Conservation (phyloP, 2,888 invertebrate genomes). For the Tipula lateralis region DNA sequence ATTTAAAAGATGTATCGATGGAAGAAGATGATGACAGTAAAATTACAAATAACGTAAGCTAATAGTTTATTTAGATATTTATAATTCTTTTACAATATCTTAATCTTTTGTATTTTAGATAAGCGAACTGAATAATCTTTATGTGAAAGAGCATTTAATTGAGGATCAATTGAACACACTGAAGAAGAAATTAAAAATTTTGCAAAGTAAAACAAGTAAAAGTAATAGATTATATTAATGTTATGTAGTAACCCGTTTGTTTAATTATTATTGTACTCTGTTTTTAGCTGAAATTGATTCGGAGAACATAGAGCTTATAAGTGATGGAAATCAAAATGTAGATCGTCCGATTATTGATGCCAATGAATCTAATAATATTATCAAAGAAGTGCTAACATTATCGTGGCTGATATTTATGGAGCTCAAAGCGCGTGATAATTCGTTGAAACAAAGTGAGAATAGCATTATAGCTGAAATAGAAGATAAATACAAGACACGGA, state of each 20-base stretch:
- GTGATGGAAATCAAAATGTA: constrained; percentile 37
- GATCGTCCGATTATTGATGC: neutral
- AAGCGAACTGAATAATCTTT: neutral
- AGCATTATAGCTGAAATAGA: neutral
- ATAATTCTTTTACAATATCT: neutral
- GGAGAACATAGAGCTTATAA: constrained; percentile 20
- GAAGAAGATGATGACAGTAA: neutral
- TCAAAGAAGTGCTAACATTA: neutral
- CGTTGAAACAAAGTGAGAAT: neutral
- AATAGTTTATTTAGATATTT: neutral
- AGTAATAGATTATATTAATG: neutral
- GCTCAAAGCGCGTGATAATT: neutral
- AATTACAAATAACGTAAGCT: neutral
- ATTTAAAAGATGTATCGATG: neutral
- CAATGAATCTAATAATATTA: constrained; percentile 28
- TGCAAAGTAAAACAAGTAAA: neutral
- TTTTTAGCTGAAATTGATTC: neutral
- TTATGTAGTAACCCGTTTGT: neutral
- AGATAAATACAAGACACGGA: neutral
- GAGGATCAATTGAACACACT: neutral
- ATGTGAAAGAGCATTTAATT: neutral
- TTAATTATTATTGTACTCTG: neutral
- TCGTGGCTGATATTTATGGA: constrained; percentile 20
- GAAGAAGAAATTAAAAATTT: neutral
- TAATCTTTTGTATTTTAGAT: neutral